Evolutionary conservation across 53 echinoderm and acorn worm genomes (phyloP), one percentile per base, ranked within the genome.

Genomic region (Echinarachnius parma): DNA sequence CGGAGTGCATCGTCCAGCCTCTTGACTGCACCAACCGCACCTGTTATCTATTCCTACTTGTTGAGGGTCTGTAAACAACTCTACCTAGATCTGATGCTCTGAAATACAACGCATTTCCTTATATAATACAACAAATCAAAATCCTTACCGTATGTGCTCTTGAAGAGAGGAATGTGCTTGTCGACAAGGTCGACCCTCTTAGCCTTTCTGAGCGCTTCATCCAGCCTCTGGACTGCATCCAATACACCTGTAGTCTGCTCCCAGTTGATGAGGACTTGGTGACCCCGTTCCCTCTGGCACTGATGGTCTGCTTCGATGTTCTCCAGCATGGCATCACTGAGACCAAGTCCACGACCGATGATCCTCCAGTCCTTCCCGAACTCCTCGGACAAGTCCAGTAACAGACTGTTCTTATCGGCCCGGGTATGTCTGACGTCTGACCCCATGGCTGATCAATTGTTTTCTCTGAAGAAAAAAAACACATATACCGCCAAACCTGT

Each of bases 251-350:
- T 49, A 22, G 20, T 37, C 25, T 54, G 68, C 22, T 48, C 29
- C 83, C 77, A 83, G 21, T 49, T 14, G 1, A 78, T 62, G 24
- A 84, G 78, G 69, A 84, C 62, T 28, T 84, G 78, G 28, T 69
- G 70, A 26, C 67, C 77, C 61, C 61, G 52, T 34, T 78, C 70
- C 14, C 21, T 49, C 2, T 77, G 61, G 4, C 53, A 10, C 3
- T 7, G 1, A 21, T 70, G 24, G 62, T 84, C 78, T 20, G 4
- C 21, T 23, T 53, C 10, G 15, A 84, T 68, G 42, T 84, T 55
- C 18, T 84, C 39, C 11, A 84, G 35, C 2, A 19, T 21, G 3
- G 71, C 31, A 31, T 84, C 84, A 13, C 11, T 16, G 20, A 78
- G 13, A 19, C 56, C 65, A 4, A 78, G 78, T 26, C 66, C 14